Percentiles rank a stretch among this genome's conserved stretches.
These are phyloP conservation scores for Apis cerana DNA, from an alignment of 1,140 invertebrate genomes.

Conservation along the genomic window DNA sequence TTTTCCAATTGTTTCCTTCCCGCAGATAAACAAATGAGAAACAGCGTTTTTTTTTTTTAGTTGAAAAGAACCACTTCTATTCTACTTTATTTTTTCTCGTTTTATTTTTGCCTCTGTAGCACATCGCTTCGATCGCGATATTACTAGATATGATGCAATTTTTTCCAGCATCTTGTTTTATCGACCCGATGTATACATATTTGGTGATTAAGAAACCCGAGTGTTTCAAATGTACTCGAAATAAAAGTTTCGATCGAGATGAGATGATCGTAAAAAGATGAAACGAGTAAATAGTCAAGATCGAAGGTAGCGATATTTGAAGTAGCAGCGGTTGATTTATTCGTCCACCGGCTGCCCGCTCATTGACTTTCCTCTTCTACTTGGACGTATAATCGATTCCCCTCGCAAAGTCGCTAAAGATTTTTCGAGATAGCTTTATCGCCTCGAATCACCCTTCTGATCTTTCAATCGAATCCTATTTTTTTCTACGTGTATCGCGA, in stretches of 20 bases:
- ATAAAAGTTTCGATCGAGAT: background rate
- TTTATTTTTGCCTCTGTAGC: too few relatives aligned
- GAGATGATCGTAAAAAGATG: background rate
- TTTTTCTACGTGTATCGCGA: background rate
- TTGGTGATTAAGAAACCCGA: background rate
- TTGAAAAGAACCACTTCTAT: background rate
- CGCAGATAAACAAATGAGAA: too few relatives aligned
- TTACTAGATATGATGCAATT: background rate
- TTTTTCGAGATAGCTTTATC: background rate
- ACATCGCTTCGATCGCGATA: background rate
- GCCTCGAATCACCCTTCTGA: background rate
- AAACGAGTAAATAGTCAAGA: background rate
- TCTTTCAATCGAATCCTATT: conserved; percentile 11
- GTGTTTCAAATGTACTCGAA: too few relatives aligned
- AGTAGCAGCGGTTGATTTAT: conserved; percentile 34
- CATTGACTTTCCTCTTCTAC: conserved; percentile 10
- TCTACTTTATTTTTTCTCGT: too few relatives aligned
- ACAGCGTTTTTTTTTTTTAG: background rate
- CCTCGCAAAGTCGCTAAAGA: conserved; percentile 8
- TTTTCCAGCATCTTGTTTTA: background rate
- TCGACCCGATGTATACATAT: background rate
- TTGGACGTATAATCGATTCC: background rate
- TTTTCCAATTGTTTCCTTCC: too few relatives aligned
- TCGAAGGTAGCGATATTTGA: background rate
- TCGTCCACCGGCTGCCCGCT: conserved; percentile 35